Conservation (phyloP, 2,888 invertebrate species). For the Acrobasis consociella region DNA sequence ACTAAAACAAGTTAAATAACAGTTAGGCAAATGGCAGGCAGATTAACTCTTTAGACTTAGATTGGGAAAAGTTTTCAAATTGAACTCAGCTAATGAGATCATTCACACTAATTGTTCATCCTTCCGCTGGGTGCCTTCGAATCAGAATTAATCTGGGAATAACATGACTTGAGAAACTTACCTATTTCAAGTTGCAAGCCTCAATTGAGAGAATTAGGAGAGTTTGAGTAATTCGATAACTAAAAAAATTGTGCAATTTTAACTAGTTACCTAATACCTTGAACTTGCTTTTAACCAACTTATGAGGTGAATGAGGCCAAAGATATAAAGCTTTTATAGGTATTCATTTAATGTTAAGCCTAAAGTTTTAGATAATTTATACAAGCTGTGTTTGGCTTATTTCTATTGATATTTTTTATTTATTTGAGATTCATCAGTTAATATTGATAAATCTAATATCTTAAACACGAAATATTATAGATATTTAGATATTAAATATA, state of each 20-base stretch:
- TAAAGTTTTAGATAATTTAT: too few relatives aligned
- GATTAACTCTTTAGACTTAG: conserved; percentile 35
- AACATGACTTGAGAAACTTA: not conserved
- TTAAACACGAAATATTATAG: too few relatives aligned
- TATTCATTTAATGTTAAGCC: too few relatives aligned
- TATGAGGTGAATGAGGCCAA: too few relatives aligned
- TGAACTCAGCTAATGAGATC: conserved; percentile 41
- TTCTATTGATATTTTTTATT: too few relatives aligned
- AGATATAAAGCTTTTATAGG: too few relatives aligned
- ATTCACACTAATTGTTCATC: conserved; percentile 40
- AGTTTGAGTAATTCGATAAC: not conserved
- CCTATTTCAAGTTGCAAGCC: not conserved
- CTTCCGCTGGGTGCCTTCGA: conserved; percentile 23
- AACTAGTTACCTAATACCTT: too few relatives aligned
- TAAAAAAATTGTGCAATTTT: not conserved
- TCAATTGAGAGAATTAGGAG: not conserved
- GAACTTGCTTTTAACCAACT: too few relatives aligned
- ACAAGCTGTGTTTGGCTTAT: too few relatives aligned
- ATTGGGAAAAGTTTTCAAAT: conserved; percentile 57
- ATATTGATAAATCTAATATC: too few relatives aligned
- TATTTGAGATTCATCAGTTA: too few relatives aligned
- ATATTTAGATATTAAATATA: too few relatives aligned
- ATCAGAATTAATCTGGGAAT: conserved; percentile 22
- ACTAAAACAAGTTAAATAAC: conserved; percentile 3
- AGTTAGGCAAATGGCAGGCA: conserved; percentile 10